These are phyloP conservation scores for Bombycilla garrulus DNA, from an alignment of 2,113 vertebrate genomes.

Conservation along the genomic window DNA sequence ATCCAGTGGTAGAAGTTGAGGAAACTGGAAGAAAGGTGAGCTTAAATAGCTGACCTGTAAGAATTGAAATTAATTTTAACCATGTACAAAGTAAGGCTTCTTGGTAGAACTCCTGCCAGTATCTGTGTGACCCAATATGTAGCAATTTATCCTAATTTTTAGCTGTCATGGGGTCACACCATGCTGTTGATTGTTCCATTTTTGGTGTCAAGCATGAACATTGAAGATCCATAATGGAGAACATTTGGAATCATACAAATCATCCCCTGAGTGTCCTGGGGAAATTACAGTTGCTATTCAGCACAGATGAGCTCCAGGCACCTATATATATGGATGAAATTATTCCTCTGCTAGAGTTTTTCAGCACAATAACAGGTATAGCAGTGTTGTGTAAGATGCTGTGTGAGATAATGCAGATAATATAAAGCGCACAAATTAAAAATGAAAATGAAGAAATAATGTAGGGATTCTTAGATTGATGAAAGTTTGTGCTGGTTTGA, in stretches of 20 bases:
- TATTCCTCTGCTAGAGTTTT: background rate
- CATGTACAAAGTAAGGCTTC: background rate
- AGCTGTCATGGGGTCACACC: background rate
- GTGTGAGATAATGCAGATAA: background rate
- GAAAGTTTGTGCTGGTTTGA: background rate
- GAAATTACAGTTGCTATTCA: background rate
- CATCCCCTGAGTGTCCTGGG: background rate
- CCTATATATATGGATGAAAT: background rate
- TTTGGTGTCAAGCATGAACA: background rate
- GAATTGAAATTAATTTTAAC: background rate
- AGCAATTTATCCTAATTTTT: background rate
- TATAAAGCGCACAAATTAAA: background rate
- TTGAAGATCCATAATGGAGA: background rate
- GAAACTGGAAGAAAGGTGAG: background rate
- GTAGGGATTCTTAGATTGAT: background rate
- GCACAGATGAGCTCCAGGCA: background rate
- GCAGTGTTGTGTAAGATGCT: background rate
- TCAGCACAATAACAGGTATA: background rate
- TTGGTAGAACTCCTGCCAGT: background rate
- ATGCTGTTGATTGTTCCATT: background rate
- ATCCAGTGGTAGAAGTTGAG: background rate
- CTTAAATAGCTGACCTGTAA: background rate
- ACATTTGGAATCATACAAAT: background rate
- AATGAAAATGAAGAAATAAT: background rate
- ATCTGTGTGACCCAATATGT: accelerated